phyloP scores from a whole-genome alignment of 2,888 invertebrate genomes.

The Dusona sp. region DNA sequence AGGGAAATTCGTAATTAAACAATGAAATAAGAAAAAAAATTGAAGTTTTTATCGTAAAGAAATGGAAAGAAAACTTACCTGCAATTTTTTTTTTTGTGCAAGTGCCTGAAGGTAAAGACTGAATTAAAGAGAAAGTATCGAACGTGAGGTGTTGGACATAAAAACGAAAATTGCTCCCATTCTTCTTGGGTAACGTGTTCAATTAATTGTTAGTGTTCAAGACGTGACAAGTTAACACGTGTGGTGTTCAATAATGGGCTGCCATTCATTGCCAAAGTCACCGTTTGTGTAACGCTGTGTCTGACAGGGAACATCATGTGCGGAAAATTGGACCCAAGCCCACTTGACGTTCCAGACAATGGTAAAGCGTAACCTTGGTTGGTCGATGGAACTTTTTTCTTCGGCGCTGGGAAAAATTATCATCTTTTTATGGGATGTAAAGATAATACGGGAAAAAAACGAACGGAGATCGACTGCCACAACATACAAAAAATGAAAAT shows the following conservation, averaged over 20 bases:
- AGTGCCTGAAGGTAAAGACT: background rate
- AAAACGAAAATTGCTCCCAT: background rate
- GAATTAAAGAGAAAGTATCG: background rate
- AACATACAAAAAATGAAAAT: background rate
- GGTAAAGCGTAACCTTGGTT: background rate
- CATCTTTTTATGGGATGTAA: background rate
- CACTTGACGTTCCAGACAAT: background rate
- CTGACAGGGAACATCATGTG: constrained; percentile 16
- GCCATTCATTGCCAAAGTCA: constrained; percentile 15
- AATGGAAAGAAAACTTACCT: too few species aligned
- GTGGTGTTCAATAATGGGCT: constrained; percentile 8
- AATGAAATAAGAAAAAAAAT: background rate
- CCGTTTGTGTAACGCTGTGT: background rate
- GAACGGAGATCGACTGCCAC: background rate
- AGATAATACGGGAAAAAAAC: background rate
- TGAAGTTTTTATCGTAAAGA: too few species aligned
- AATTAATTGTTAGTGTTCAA: constrained; percentile 30
- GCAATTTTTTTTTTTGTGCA: background rate
- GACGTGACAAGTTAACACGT: background rate
- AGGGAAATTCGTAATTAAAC: too few species aligned
- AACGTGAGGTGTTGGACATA: background rate
- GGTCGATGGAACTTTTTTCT: background rate
- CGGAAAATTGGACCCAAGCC: constrained; percentile 27
- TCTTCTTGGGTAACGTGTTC: constrained; percentile 2
- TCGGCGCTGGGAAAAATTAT: background rate